These are phyloP conservation scores for Myocastor coypus DNA, from an alignment of 2,113 vertebrate genomes.

Conservation along the genomic window DNA sequence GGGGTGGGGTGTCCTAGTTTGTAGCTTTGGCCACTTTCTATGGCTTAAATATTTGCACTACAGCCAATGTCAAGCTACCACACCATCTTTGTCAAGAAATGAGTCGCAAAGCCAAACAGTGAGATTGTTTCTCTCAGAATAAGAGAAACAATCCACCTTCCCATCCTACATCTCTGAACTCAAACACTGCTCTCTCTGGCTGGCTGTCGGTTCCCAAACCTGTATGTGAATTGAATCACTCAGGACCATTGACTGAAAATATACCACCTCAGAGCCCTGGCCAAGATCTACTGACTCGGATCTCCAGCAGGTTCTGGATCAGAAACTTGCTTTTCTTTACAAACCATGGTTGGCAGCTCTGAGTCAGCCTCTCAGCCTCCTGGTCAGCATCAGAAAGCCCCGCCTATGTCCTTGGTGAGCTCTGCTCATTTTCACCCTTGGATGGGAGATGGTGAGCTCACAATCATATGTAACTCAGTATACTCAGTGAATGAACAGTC, in stretches of 20 bases:
- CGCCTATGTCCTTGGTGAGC: neutral
- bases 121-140: neutral
- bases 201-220: neutral
- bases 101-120: neutral
- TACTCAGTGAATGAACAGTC: conserved; percentile 30
- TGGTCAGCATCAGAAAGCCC: neutral
- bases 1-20: neutral
- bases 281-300: neutral
- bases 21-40: neutral
- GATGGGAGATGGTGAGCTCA: conserved; percentile 9
- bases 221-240: neutral
- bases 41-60: neutral
- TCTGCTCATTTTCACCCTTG: neutral
- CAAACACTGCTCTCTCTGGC: neutral
- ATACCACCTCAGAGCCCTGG: neutral
- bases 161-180: neutral
- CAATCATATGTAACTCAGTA: conserved; percentile 55
- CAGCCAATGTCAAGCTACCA: conserved; percentile 15
- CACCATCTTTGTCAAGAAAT: neutral
- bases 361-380: neutral
- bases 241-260: neutral
- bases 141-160: neutral
- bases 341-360: neutral
- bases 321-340: neutral
- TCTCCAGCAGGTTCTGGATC: neutral